phyloP scores from a whole-genome alignment of 2,888 invertebrate genomes.

The Incurvaria masculella region DNA sequence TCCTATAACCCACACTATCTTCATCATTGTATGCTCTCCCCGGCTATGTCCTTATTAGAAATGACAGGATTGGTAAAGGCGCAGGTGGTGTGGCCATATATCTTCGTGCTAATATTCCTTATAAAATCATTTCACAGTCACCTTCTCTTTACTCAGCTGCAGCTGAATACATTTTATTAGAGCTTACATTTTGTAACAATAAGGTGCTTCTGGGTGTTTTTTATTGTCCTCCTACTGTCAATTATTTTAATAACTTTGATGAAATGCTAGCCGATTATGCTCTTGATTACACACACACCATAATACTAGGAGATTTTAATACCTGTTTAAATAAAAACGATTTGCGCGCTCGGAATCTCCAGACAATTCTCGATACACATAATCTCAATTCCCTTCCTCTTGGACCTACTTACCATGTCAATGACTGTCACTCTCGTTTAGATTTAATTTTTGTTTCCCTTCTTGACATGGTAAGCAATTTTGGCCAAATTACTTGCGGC shows the following conservation, averaged over 20 bases:
- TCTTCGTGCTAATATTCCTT: conserved; percentile 3
- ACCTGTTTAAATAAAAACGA: too few species aligned
- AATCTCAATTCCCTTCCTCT: too few species aligned
- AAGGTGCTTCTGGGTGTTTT: conserved; percentile 9
- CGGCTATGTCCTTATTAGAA: conserved; percentile 1
- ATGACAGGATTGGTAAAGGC: conserved; percentile 1
- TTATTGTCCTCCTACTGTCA: conserved; percentile 6
- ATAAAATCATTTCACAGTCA: neutral
- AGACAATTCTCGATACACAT: too few species aligned
- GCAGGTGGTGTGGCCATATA: conserved; percentile 10
- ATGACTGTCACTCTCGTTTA: too few species aligned
- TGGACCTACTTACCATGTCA: too few species aligned
- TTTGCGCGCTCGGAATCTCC: too few species aligned
- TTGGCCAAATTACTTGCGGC: too few species aligned
- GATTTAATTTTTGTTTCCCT: too few species aligned
- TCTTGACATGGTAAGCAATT: too few species aligned
- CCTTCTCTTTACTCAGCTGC: neutral
- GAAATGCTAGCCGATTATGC: neutral
- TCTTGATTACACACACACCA: too few species aligned
- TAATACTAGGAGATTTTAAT: too few species aligned
- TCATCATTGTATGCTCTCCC: conserved; percentile 1
- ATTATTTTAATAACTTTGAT: conserved; percentile 10
- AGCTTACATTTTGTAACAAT: conserved; percentile 3
- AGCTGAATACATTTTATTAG: conserved; percentile 7
- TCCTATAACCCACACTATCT: conserved; percentile 6